Conservation (phyloP, 2,888 invertebrate genomes). For the Invenusta paracnida region DNA sequence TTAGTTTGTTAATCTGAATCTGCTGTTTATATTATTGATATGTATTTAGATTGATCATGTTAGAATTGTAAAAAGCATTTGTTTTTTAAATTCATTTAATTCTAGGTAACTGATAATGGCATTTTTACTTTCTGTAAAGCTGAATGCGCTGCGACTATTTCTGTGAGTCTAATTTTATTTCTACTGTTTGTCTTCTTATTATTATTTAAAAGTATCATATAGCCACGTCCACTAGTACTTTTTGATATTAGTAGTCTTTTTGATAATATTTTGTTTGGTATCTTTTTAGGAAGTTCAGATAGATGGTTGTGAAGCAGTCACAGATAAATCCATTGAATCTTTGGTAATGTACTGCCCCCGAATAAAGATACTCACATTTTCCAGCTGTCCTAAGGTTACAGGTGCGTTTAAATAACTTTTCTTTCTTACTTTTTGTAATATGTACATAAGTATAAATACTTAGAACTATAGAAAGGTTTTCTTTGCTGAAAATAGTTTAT, state of each 20-base stretch:
- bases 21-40: too few relatives aligned
- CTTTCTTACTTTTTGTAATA: too few relatives aligned
- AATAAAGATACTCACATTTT: not conserved
- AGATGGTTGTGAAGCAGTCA: not conserved
- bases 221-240: not conserved
- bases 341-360: not conserved
- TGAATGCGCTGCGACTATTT: not conserved
- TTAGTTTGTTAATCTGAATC: too few relatives aligned
- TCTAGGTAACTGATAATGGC: not conserved
- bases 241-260: too few relatives aligned
- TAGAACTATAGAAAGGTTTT: too few relatives aligned
- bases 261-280: not conserved
- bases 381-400: not conserved
- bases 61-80: too few relatives aligned
- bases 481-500: too few relatives aligned
- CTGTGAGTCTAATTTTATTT: not conserved
- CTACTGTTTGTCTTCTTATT: not conserved
- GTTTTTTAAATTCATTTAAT: not conserved
- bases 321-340: not conserved
- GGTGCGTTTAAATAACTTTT: not conserved
- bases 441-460: too few relatives aligned
- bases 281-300: not conserved
- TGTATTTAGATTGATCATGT: too few relatives aligned
- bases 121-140: not conserved
- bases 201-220: too few relatives aligned